A percentile compares a stretch with the other conserved stretches of the same genome.
Evolutionary conservation across 2,797 vertebrate species (phyloP).

Genomic region (Alectoris magna): DNA sequence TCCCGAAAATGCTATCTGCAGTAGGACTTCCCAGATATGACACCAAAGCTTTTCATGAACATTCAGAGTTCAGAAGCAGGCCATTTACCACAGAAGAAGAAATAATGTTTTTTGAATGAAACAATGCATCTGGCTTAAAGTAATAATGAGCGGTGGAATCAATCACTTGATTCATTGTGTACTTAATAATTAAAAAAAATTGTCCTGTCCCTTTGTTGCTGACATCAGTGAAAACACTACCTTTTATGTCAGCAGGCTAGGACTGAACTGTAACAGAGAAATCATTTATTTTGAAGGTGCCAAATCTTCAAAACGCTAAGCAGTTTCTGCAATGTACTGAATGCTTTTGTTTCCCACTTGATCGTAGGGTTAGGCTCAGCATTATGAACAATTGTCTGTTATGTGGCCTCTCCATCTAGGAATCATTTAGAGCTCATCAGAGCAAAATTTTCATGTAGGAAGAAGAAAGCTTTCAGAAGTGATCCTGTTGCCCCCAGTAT

Average conservation of each 20-base stretch:
- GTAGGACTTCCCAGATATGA: background rate
- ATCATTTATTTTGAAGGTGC: constrained; percentile 25
- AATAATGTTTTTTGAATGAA: background rate
- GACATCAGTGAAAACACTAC: constrained; percentile 17
- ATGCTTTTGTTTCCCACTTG: background rate
- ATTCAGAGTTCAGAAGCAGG: background rate
- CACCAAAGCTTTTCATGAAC: background rate
- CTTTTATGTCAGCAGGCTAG: background rate
- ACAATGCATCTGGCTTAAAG: constrained; percentile 2
- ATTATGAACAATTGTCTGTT: background rate
- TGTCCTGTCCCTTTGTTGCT: constrained; percentile 7
- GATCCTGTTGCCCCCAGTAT: fast-evolving
- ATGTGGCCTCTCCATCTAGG: background rate
- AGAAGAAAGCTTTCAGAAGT: background rate
- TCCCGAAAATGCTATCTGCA: background rate
- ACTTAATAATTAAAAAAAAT: background rate
- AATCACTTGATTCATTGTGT: constrained; percentile 24
- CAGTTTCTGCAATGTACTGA: background rate
- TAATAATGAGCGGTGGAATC: background rate
- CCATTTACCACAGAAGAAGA: background rate
- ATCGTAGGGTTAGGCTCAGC: background rate
- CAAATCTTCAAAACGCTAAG: background rate
- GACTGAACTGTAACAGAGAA: background rate
- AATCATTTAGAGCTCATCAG: background rate
- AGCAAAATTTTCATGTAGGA: background rate